A percentile compares a stretch with the other conserved stretches of the same genome.
These are phyloP conservation scores for Sturnira hondurensis DNA, from an alignment of 2,113 vertebrate genomes.

Conservation along the genomic window DNA sequence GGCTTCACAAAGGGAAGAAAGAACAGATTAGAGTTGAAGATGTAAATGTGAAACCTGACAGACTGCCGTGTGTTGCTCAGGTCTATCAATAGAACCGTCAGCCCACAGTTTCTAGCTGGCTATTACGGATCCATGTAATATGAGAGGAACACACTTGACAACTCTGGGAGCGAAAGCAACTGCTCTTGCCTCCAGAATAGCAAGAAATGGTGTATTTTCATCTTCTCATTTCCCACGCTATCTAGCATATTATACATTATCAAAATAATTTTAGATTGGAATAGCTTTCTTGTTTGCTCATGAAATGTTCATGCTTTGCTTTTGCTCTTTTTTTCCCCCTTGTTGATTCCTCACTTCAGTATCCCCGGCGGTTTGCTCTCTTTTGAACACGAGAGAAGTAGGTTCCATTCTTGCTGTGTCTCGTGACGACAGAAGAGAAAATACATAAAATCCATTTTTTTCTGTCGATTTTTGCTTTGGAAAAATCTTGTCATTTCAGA, in stretches of 20 bases:
- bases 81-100: slow-evolving; percentile 70
- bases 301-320: neutral
- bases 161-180: slow-evolving; percentile 22
- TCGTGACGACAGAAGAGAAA: slow-evolving; percentile 18
- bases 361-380: neutral
- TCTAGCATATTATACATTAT: neutral
- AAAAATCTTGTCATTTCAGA: slow-evolving; percentile 37
- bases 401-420: neutral
- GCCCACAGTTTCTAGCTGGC: slow-evolving; percentile 51
- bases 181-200: slow-evolving; percentile 32
- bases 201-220: neutral
- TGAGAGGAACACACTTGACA: slow-evolving; percentile 44
- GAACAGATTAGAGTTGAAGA: slow-evolving; percentile 58
- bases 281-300: slow-evolving; percentile 21
- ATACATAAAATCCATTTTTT: neutral
- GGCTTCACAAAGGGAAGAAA: slow-evolving; percentile 58
- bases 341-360: neutral
- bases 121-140: neutral
- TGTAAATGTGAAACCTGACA: slow-evolving; percentile 69
- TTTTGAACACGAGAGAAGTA: slow-evolving; percentile 13
- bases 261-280: neutral
- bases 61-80: slow-evolving; percentile 46
- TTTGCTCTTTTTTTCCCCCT: neutral
- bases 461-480: neutral
- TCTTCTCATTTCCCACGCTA: neutral